These are phyloP conservation scores for Coracopsis vasa DNA, from an alignment of 2,113 vertebrate species.

Conservation along the genomic window DNA sequence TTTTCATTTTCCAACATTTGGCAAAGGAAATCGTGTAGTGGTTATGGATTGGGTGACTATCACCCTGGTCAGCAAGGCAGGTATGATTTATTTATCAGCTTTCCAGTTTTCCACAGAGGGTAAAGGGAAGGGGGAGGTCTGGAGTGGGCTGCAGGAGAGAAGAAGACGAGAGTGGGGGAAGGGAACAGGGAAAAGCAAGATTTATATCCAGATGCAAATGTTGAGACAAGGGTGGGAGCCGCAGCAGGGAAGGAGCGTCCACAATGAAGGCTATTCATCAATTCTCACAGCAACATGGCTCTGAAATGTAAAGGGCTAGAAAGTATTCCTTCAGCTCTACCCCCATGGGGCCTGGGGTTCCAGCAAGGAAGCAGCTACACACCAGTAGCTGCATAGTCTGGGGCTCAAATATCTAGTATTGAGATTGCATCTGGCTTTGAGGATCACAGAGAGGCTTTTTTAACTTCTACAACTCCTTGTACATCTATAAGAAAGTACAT, in stretches of 20 bases:
- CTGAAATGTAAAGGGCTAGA: constrained; percentile 55
- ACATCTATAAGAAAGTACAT: neutral
- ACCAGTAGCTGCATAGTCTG: neutral
- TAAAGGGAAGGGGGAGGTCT: neutral
- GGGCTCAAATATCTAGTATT: neutral
- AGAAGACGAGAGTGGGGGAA: constrained; percentile 20
- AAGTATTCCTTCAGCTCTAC: constrained; percentile 61
- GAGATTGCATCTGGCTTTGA: neutral
- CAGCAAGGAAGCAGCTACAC: constrained; percentile 43
- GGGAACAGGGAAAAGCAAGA: constrained; percentile 46
- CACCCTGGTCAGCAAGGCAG: neutral
- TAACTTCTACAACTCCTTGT: neutral
- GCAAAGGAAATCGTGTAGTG: constrained; percentile 35
- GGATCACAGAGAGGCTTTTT: neutral
- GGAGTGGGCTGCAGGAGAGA: neutral
- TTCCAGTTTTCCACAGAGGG: constrained; percentile 35
- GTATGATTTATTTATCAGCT: constrained; percentile 67
- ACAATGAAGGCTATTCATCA: constrained; percentile 75
- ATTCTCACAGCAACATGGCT: constrained; percentile 12
- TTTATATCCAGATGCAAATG: constrained; percentile 71
- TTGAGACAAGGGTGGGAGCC: constrained; percentile 59
- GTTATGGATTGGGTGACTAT: constrained; percentile 71
- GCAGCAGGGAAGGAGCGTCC: constrained; percentile 24
- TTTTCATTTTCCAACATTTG: constrained; percentile 60
- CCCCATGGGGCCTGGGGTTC: constrained; percentile 27